phyloP scores from a whole-genome alignment of 1,140 invertebrate species.

The Cydia pomonella region DNA sequence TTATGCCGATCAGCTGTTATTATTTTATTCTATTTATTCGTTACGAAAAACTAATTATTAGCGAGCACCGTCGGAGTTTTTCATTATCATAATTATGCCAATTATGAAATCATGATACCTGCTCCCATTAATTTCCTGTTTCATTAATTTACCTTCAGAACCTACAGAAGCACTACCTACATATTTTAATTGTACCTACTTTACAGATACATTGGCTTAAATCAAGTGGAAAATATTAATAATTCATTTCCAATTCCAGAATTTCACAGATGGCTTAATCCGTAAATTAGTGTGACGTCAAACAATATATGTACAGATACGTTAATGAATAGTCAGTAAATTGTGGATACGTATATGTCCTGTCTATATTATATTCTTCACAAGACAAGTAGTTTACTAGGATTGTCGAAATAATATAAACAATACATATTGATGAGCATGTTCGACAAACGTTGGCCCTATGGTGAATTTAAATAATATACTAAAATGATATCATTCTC shows the following conservation, averaged over 20 bases:
- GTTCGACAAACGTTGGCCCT: neutral
- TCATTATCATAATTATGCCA: no score
- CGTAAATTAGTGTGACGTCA: neutral
- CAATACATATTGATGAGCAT: conserved; percentile 27
- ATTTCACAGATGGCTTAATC: conserved; percentile 2
- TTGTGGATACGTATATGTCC: neutral
- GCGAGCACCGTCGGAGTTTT: no score
- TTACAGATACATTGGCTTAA: neutral
- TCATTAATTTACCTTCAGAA: neutral
- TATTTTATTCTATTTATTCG: no score
- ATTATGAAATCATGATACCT: no score
- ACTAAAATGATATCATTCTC: no score
- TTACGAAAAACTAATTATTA: no score
- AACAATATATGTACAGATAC: neutral
- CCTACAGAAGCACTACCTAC: neutral
- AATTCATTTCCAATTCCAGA: neutral
- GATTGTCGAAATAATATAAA: conserved; percentile 6
- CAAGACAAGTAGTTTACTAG: neutral
- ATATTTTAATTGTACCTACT: neutral
- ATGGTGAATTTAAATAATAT: neutral
- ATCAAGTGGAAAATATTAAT: neutral
- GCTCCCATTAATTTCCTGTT: neutral
- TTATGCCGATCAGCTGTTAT: no score
- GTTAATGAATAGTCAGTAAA: neutral
- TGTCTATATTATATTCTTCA: neutral